Evolutionary conservation across 2,888 invertebrate genomes (phyloP).

Genomic region (Penaeus monodon): DNA sequence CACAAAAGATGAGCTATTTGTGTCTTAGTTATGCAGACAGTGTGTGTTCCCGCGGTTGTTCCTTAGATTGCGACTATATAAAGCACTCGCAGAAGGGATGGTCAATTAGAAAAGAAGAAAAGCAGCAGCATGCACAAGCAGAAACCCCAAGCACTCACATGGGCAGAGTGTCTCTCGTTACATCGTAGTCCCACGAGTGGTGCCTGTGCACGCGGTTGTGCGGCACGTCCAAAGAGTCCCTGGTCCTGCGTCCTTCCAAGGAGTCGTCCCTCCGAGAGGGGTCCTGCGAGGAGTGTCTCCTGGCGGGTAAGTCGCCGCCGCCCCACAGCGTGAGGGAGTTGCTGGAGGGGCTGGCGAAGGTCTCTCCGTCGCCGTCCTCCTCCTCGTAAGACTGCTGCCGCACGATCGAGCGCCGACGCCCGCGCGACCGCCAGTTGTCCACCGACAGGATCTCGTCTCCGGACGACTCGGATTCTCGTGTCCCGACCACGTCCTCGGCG

Average conservation of each 20-base stretch:
- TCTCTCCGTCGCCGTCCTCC: conserved; percentile 79
- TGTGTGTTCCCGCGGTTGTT: not conserved
- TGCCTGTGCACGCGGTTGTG: conserved; percentile 56
- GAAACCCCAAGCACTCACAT: conserved; percentile 42
- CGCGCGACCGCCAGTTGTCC: conserved; percentile 68
- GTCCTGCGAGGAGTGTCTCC: conserved; percentile 85
- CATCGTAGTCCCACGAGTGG: conserved; percentile 61
- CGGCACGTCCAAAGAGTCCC: conserved; percentile 61
- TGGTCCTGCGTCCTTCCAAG: conserved; percentile 31
- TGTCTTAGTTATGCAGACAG: no score
- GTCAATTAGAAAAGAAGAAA: no score
- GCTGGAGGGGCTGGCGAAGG: conserved; percentile 31
- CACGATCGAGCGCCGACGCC: conserved; percentile 76
- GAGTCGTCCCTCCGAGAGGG: conserved; percentile 54
- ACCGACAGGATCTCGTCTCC: conserved; percentile 46
- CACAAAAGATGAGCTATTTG: no score
- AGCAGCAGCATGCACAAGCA: no score
- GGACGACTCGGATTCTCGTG: conserved; percentile 51
- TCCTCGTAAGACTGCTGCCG: conserved; percentile 89
- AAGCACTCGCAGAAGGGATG: no score
- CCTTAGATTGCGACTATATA: not conserved
- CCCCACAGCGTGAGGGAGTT: conserved; percentile 67
- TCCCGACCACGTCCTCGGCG: conserved; percentile 24
- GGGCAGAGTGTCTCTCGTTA: conserved; percentile 44
- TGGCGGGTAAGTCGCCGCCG: conserved; percentile 83